A percentile compares a stretch with the other conserved stretches of the same genome.
Evolutionary conservation across 2,113 vertebrate species (phyloP).

Genomic region (Actinemys pallida): DNA sequence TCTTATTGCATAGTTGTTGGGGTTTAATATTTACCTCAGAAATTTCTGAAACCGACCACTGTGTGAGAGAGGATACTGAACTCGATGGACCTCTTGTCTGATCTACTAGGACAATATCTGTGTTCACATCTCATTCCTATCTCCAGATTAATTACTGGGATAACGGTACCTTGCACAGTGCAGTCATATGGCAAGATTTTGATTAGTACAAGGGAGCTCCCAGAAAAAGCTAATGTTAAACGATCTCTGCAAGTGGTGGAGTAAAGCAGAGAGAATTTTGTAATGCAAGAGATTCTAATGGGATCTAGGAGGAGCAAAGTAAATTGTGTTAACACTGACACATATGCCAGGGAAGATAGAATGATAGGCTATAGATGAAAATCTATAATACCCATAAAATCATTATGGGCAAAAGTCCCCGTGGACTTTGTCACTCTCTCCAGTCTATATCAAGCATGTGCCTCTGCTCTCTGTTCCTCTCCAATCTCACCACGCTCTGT

Average conservation of each 20-base stretch:
- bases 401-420: not conserved
- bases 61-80: not conserved
- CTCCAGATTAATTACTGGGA: conserved; percentile 26
- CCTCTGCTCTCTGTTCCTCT: not conserved
- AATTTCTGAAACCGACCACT: not conserved
- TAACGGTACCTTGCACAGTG: conserved; percentile 57
- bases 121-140: conserved; percentile 35
- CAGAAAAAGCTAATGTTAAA: conserved; percentile 57
- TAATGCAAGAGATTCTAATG: conserved; percentile 54
- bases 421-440: not conserved
- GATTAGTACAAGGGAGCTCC: conserved; percentile 23
- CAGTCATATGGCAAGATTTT: not conserved
- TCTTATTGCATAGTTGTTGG: not conserved
- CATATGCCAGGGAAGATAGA: conserved; percentile 34
- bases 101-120: not conserved
- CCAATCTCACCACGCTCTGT: not conserved
- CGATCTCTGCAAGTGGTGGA: not conserved
- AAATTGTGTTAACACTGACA: conserved; percentile 65
- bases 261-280: conserved; percentile 52
- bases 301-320: conserved; percentile 56
- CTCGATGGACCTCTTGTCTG: not conserved
- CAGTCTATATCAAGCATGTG: not conserved
- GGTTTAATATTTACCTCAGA: not conserved
- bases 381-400: not conserved
- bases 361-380: conserved; percentile 63